Evolutionary conservation across 2,113 vertebrate species (phyloP), one percentile per base, ranked within the genome.

Genomic region (Anoplopoma fimbria): DNA sequence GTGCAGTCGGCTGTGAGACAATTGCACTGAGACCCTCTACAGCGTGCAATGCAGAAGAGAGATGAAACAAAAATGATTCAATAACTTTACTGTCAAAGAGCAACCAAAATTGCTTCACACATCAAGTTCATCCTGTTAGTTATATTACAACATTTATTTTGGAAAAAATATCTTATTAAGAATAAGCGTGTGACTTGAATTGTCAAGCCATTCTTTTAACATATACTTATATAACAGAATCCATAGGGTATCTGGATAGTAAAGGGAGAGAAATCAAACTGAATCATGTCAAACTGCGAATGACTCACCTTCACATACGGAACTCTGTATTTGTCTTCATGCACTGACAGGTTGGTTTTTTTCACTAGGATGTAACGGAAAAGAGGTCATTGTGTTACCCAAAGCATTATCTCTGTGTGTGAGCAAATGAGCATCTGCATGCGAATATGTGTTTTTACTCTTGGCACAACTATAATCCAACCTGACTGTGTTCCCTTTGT

Each of bases 281-380:
- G 51, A 72, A 84, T 79, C 7, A 33, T 33, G 21, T 81, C 75
- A 72, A 42, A 67, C 12, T 19, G 19, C 9, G 4, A 8, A 33
- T 85, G 55, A 87, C 88, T 96, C 90, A 98, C 97, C 97, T 98
- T 99, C 85, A 99, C 97, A 61, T 96, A 97, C 8, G 97, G 97
- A n/a, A 99, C 97, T 29, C 97, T 96, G 93, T 99, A 94, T 95
- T 97, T 98, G 91, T 98, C 97, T 94, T 98, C 97, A 0, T 99
- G 97, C 83, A 98, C 97, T 2, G 97, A 96, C 58, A 98, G 94
- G 85, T 97, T 99, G 79, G 96, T 99, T 94, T 99, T 99, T 74
- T 97, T 97, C 92, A 99, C 97, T 99, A 77, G 29, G 69, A 27
- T 38, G 55, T 73, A 19, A 88, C n/a, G n/a, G 47, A 47, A 74